A percentile compares a stretch with the other conserved stretches of the same genome.
Conservation (phyloP, 2,113 vertebrate genomes). For the Puma concolor region DNA sequence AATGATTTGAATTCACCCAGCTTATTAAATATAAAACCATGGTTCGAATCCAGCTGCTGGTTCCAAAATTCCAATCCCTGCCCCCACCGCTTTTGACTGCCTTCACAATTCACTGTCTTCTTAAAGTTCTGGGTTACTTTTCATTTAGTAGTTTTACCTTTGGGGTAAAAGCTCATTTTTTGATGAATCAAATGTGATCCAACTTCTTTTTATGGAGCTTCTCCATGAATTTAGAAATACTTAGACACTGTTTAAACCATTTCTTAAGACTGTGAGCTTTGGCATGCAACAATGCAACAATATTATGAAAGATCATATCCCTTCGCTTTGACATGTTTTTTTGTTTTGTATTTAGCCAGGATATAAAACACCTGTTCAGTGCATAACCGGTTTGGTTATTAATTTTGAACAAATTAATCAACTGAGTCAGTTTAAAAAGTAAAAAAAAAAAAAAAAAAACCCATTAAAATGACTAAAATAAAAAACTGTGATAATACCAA, state of each 20-base stretch:
- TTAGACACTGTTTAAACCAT: not conserved
- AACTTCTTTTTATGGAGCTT: not conserved
- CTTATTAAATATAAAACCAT: constrained; percentile 6
- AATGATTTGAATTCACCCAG: not conserved
- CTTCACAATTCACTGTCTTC: not conserved
- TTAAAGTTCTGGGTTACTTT: not conserved
- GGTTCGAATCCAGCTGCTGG: not conserved
- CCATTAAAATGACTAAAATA: not conserved
- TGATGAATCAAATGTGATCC: not conserved
- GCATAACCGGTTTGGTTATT: not conserved
- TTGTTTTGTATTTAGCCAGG: constrained; percentile 5
- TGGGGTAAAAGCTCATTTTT: not conserved
- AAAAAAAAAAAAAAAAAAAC: not conserved
- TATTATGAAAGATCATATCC: not conserved
- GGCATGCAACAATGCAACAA: not conserved
- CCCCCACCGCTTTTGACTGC: not conserved
- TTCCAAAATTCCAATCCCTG: constrained; percentile 13
- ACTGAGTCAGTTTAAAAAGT: not conserved
- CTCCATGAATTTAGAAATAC: not conserved
- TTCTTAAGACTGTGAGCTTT: not conserved
- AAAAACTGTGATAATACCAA: not conserved
- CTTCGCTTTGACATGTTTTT: constrained; percentile 27
- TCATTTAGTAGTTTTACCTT: not conserved
- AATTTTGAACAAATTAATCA: not conserved
- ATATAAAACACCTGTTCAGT: not conserved